Evolutionary conservation across 2,113 vertebrate species (phyloP), one percentile per base, ranked within the genome.

Genomic region (Toxotes jaculatrix): DNA sequence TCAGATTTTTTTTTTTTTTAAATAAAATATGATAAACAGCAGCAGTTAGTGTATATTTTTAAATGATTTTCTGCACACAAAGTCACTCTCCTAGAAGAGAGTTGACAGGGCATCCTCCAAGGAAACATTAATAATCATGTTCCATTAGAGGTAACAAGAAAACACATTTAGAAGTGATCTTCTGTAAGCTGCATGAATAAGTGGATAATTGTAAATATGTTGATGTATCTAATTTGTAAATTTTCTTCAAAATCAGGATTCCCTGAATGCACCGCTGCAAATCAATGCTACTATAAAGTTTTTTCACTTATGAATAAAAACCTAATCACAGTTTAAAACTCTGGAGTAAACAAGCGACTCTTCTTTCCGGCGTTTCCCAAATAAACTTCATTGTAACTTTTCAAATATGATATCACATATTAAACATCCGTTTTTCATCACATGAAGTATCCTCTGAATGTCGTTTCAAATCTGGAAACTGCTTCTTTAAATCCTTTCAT

Each of bases 1-100:
- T 95, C 93, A 36, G 40, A 53, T 93, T 56, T 23, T 92, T 84
- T 95, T 94, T 86, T 95, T 92, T 84, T 95, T 94, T 86, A 95
- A 95, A 97, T 97, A 97, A 97, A 96, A 96, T 97, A 97, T 97
- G 97, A 93, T 97, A 98, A 98, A 89, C 89, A 95, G 95, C 84
- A 70, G 87, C 67, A 90, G 91, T 95, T 96, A 95, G 95, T 92
- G 96, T 97, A 98, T 97, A 97, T 98, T 97, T 96, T 96, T 89
- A 95, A 87, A 95, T 93, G 93, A 96, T 96, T 97, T 96, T 95
- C 93, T 95, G 94, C 93, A 93, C 93, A 84, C 85, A 90, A 93
- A 89, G 81, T 73, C 78, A 47, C 84, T 79, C 77, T 34, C 77
- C 84, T 75, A 38, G 36, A 88, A 87, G 74, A 85, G 92, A 96